These are phyloP conservation scores for Falcaria lacertinaria DNA, from an alignment of 2,888 invertebrate species.

Conservation along the genomic window DNA sequence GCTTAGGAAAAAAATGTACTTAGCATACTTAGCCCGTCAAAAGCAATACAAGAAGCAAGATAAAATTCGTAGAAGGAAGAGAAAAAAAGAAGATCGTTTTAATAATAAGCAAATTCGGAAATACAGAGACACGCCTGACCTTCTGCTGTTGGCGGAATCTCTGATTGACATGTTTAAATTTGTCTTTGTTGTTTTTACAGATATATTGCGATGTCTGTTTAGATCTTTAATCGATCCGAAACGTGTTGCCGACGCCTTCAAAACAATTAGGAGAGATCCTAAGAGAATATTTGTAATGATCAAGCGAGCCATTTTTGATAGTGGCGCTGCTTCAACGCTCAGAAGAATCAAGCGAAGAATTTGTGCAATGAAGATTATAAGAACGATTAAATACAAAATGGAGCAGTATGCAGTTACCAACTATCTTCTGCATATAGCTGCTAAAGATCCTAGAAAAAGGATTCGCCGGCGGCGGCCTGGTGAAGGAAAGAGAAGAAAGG, in stretches of 20 bases:
- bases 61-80: conserved; percentile 9
- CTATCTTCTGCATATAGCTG: conserved; percentile 22
- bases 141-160: conserved; percentile 23
- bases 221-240: conserved; percentile 24
- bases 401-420: conserved; percentile 21
- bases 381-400: conserved; percentile 12
- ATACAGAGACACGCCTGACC: conserved; percentile 16
- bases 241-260: conserved; percentile 14
- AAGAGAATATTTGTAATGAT: conserved; percentile 9
- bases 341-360: conserved; percentile 24
- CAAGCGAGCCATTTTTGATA: conserved; percentile 13
- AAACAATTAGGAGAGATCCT: conserved; percentile 17
- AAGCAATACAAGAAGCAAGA: conserved; percentile 15
- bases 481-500: conserved; percentile 11
- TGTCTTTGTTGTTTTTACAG: conserved; percentile 6
- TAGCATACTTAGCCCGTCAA: conserved; percentile 3
- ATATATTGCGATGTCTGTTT: conserved; percentile 12
- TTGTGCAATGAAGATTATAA: conserved; percentile 15
- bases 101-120: conserved; percentile 16
- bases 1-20: conserved; percentile 1
- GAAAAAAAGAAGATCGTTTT: conserved; percentile 10
- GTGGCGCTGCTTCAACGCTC: conserved; percentile 18
- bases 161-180: conserved; percentile 15
- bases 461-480: background rate
- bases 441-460: conserved; percentile 24